Percentiles rank a stretch among this genome's conserved stretches.
Conservation (phyloP, 2,113 vertebrate genomes). For the zebrafish (Danio rerio) region DNA sequence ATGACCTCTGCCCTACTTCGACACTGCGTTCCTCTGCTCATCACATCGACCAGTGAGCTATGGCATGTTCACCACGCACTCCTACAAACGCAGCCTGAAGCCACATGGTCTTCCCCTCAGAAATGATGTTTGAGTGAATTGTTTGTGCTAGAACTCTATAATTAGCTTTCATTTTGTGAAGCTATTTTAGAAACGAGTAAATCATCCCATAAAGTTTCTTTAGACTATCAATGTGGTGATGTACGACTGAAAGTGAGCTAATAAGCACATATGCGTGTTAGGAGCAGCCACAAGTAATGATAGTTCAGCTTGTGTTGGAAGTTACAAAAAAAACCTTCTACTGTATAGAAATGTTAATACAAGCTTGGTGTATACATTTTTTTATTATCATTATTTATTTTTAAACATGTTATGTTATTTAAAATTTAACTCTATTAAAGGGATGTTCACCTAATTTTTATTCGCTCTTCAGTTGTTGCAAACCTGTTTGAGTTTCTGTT, state of each 20-base stretch:
- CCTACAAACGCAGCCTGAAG: neutral
- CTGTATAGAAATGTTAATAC: neutral
- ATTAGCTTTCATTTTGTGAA: neutral
- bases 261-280: neutral
- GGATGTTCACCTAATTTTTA: too few species aligned
- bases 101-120: neutral
- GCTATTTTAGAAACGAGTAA: neutral
- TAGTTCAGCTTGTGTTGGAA: neutral
- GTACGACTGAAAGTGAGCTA: neutral
- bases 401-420: too few species aligned
- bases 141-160: neutral
- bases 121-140: neutral
- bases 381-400: too few species aligned
- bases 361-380: too few species aligned
- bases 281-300: neutral
- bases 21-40: conserved; percentile 11
- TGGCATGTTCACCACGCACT: neutral
- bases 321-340: neutral
- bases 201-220: neutral
- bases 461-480: too few species aligned
- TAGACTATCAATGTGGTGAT: neutral
- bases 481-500: too few species aligned
- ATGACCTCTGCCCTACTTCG: conserved; percentile 74
- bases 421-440: too few species aligned
- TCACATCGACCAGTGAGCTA: conserved; percentile 12